Conservation (phyloP, 2,113 vertebrate genomes). For the Gnathonemus echidnorhynchus region DNA sequence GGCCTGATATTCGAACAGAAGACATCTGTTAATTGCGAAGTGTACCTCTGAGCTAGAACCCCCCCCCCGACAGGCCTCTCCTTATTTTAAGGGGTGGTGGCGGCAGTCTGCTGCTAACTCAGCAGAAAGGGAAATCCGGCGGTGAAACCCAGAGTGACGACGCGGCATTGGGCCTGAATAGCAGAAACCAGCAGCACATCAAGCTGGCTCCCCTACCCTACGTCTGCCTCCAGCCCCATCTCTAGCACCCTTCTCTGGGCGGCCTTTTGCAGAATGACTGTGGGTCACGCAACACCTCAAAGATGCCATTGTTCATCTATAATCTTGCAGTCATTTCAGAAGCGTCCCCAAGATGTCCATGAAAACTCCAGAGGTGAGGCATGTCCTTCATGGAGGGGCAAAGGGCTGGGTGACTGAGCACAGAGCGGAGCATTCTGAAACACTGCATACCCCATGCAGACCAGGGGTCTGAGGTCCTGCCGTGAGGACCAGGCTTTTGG, state of each 20-base stretch:
- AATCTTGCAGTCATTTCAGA: background rate
- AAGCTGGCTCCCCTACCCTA: background rate
- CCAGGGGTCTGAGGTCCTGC: background rate
- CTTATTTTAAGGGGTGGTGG: background rate
- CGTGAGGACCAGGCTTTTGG: background rate
- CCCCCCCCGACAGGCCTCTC: background rate
- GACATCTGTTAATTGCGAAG: background rate
- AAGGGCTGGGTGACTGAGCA: background rate
- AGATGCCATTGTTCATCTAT: background rate
- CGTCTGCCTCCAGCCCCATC: background rate
- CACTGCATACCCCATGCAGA: background rate
- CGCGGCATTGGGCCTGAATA: background rate
- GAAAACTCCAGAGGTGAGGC: background rate
- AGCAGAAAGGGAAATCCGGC: background rate
- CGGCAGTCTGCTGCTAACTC: background rate
- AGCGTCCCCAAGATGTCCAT: background rate
- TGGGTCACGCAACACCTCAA: background rate
- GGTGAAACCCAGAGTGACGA: background rate
- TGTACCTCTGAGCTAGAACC: background rate
- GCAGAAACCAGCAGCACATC: background rate
- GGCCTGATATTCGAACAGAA: background rate
- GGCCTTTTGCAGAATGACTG: background rate
- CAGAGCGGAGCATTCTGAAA: background rate
- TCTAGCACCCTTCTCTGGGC: background rate
- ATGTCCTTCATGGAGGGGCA: background rate